Conservation (phyloP, 92 coral and sea anemone genomes). For the Diadumene lineata region DNA sequence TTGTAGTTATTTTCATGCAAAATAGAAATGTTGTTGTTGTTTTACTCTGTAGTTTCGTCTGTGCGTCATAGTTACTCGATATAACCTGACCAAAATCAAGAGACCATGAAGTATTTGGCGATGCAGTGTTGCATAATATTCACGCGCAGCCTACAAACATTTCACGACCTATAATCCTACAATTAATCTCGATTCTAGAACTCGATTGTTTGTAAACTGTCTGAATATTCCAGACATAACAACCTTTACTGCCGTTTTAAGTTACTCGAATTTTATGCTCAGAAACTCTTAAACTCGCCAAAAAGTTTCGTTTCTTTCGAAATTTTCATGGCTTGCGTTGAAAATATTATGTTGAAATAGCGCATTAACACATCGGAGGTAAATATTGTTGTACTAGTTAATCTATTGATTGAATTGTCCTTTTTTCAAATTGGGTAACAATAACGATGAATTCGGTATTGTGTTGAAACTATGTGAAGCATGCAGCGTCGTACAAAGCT, state of each 20-base stretch:
- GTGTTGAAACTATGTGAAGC: constrained; percentile 19
- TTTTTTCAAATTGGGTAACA: constrained; percentile 7
- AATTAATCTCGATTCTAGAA: neutral
- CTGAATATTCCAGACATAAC: neutral
- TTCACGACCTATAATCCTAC: neutral
- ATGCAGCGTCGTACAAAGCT: constrained; percentile 5
- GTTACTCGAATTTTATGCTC: too few species aligned
- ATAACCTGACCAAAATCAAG: too few species aligned
- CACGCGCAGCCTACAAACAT: neutral
- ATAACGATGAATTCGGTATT: neutral
- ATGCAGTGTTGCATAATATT: neutral
- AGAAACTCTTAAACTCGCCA: too few species aligned
- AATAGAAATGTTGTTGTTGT: too few species aligned
- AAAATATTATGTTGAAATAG: neutral
- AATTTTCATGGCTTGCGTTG: too few species aligned
- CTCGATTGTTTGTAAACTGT: neutral
- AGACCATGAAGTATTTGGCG: too few species aligned
- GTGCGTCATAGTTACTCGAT: too few species aligned
- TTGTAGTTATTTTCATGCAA: too few species aligned
- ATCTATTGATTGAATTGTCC: constrained; percentile 1
- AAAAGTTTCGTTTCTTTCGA: too few species aligned
- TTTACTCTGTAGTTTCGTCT: too few species aligned
- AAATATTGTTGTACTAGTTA: neutral
- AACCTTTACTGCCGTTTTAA: too few species aligned
- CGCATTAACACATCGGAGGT: neutral